These are phyloP conservation scores for Cepphus grylle DNA, from an alignment of 2,113 vertebrate species.

Conservation along the genomic window DNA sequence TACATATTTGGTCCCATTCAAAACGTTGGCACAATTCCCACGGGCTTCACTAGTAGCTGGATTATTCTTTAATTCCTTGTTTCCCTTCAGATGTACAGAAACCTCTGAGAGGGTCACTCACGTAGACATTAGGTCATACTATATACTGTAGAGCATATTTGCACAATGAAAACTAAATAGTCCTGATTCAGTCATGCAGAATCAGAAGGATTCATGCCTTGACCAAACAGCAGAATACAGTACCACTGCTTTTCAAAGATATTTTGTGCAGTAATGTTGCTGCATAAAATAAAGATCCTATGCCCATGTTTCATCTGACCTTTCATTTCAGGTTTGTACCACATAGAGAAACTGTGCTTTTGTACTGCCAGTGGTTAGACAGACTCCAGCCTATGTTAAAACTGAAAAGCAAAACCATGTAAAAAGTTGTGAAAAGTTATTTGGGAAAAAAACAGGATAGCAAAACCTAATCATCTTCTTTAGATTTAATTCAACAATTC, in stretches of 20 bases:
- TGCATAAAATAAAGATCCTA: neutral
- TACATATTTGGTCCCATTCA: neutral
- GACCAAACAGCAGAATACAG: neutral
- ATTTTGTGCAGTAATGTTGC: neutral
- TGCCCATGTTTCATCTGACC: neutral
- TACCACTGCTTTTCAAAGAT: neutral
- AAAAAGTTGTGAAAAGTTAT: neutral
- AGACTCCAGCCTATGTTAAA: neutral
- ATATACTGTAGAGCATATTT: conserved; percentile 9
- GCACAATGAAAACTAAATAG: conserved; percentile 46
- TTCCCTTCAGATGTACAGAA: conserved; percentile 55
- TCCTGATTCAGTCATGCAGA: conserved; percentile 49
- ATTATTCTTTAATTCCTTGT: conserved; percentile 58
- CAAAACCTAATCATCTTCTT: neutral
- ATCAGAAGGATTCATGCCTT: conserved; percentile 8
- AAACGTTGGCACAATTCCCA: conserved; percentile 22
- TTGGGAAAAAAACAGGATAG: neutral
- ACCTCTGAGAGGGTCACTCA: conserved; percentile 38
- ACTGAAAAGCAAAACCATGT: neutral
- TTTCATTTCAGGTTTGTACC: neutral
- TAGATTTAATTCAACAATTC: neutral
- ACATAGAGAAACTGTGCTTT: neutral
- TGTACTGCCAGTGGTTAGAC: neutral
- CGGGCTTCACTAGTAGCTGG: neutral
- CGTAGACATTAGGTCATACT: conserved; percentile 55